Conservation (phyloP, 1,140 invertebrate species). For the Rhizoglyphus robini region DNA sequence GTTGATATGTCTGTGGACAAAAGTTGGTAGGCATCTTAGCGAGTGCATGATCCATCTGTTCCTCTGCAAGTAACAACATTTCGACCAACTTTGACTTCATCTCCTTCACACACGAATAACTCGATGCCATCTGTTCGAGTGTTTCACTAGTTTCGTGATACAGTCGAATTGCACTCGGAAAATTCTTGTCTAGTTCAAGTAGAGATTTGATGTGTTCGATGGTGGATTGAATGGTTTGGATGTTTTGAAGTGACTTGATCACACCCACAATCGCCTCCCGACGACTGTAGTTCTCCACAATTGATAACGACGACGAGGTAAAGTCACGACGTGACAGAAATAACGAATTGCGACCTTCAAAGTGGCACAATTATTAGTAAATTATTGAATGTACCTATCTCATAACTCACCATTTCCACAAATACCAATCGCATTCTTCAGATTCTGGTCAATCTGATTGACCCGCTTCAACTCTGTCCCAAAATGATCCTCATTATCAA, state of each 20-base stretch:
- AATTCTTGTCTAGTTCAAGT: conserved; percentile 62
- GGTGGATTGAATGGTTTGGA: conserved; percentile 67
- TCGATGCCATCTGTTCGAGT: conserved; percentile 53
- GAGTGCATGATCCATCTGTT: conserved; percentile 72
- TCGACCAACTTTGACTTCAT: conserved; percentile 74
- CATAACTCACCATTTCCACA: conserved; percentile 43
- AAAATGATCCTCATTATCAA: conserved; percentile 72
- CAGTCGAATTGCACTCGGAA: conserved; percentile 70
- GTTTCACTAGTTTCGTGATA: conserved; percentile 73
- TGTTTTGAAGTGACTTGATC: conserved; percentile 59
- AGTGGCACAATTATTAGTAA: neutral
- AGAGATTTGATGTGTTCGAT: conserved; percentile 67
- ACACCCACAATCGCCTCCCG: conserved; percentile 61
- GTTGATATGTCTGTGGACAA: conserved; percentile 46
- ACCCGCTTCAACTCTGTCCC: conserved; percentile 68
- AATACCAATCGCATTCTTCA: conserved; percentile 52
- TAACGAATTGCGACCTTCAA: conserved; percentile 43
- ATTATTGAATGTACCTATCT: neutral
- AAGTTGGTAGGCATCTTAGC: conserved; percentile 46
- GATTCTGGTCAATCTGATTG: conserved; percentile 54
- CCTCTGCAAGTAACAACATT: conserved; percentile 76
- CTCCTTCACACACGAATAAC: conserved; percentile 66
- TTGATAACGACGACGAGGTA: conserved; percentile 65
- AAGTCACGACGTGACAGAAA: conserved; percentile 55
- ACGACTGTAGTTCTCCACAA: conserved; percentile 72